A percentile compares a stretch with the other conserved stretches of the same genome.
phyloP scores from a whole-genome alignment of 1,140 invertebrate genomes.

The Pectinophora gossypiella region DNA sequence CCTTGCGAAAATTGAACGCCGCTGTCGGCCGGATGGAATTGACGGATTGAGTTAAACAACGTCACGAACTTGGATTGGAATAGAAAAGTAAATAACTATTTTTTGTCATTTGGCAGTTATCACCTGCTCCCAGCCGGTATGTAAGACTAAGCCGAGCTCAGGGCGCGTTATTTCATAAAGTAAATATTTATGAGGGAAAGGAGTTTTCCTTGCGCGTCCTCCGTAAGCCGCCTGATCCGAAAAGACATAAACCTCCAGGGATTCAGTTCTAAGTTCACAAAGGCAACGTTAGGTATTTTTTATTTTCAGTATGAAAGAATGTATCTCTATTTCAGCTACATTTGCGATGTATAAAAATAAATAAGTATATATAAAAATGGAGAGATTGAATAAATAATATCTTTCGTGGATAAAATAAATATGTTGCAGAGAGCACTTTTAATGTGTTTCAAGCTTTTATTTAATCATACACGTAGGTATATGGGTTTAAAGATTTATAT shows the following conservation, averaged over 20 bases:
- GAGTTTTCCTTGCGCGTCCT: constrained; percentile 56
- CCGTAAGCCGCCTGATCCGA: constrained; percentile 68
- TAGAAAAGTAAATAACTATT: constrained; percentile 37
- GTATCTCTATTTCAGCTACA: no score
- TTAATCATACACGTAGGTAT: no score
- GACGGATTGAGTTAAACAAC: constrained; percentile 5
- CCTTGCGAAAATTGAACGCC: neutral
- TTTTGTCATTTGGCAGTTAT: constrained; percentile 64
- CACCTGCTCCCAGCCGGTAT: constrained; percentile 53
- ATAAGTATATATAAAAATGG: no score
- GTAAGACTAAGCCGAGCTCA: constrained; percentile 55
- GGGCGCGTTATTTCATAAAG: constrained; percentile 71
- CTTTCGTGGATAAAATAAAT: no score
- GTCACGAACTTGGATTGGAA: constrained; percentile 6
- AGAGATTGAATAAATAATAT: no score
- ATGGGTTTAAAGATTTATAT: no score
- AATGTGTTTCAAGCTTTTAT: no score
- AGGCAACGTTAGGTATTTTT: constrained; percentile 51
- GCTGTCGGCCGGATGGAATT: neutral
- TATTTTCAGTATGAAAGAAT: no score
- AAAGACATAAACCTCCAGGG: constrained; percentile 70
- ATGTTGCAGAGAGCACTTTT: no score
- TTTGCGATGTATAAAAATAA: no score
- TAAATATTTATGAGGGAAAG: constrained; percentile 73
- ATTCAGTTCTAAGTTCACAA: constrained; percentile 67